A percentile compares a stretch with the other conserved stretches of the same genome.
Evolutionary conservation across 1,140 invertebrate genomes (phyloP).

Genomic region (Paracyclopina nana): DNA sequence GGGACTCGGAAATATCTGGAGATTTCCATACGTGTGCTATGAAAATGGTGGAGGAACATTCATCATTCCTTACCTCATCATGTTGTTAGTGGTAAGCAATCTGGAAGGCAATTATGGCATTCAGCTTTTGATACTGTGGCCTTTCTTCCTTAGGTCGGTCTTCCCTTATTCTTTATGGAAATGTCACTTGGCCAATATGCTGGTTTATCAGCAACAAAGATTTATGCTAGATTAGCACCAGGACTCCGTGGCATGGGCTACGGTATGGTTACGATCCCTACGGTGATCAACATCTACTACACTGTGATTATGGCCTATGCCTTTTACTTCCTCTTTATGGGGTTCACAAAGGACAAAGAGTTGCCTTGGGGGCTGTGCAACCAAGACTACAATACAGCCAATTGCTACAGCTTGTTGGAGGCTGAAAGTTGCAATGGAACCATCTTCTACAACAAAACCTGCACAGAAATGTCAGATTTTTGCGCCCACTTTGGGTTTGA

Average conservation of each 20-base stretch:
- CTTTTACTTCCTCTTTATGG: neutral
- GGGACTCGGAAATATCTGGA: constrained; percentile 27
- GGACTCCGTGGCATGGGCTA: neutral
- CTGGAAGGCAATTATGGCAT: too few species aligned
- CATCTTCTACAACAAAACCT: neutral
- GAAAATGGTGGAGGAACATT: constrained; percentile 30
- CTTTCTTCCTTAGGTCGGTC: too few species aligned
- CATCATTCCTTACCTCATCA: constrained; percentile 31
- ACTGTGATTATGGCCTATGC: neutral
- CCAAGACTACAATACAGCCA: neutral
- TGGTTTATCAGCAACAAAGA: constrained; percentile 65
- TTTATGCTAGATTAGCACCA: constrained; percentile 29
- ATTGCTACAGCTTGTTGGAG: neutral
- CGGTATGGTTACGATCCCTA: neutral
- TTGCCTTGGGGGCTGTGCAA: neutral
- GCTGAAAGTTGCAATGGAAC: neutral
- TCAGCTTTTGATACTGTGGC: too few species aligned
- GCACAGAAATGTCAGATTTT: neutral
- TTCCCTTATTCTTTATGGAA: constrained; percentile 25
- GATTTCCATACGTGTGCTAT: constrained; percentile 26
- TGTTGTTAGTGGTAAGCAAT: constrained; percentile 30
- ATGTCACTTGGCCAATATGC: constrained; percentile 71
- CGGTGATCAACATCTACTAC: neutral
- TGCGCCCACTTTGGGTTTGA: neutral
- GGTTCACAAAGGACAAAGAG: neutral